A percentile compares a stretch with the other conserved stretches of the same genome.
These are phyloP conservation scores for Archaeoteleia sp. DNA, from an alignment of 2,888 invertebrate genomes.

Conservation along the genomic window DNA sequence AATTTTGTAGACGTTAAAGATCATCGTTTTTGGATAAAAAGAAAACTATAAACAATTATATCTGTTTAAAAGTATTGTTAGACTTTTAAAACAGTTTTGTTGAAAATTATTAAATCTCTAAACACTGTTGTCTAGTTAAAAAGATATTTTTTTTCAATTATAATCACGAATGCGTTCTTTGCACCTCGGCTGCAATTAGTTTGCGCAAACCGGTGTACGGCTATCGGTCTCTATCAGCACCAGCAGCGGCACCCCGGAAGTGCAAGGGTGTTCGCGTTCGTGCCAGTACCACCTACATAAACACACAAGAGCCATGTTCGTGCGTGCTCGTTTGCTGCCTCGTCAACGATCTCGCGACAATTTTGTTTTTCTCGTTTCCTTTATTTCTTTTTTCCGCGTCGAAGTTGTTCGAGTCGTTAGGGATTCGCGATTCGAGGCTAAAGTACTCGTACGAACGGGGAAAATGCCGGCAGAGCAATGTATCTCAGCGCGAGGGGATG, in stretches of 20 bases:
- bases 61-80: too few species aligned
- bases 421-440: slow-evolving; percentile 30
- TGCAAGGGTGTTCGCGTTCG: slow-evolving; percentile 11
- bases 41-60: too few species aligned
- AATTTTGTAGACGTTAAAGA: too few species aligned
- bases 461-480: slow-evolving; percentile 7
- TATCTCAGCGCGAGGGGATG: slow-evolving; percentile 23
- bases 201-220: slow-evolving; percentile 7
- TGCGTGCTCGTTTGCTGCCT: slow-evolving; percentile 42
- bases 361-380: slow-evolving; percentile 31
- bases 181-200: slow-evolving; percentile 1
- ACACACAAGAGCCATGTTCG: slow-evolving; percentile 26
- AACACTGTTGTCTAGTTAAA: too few species aligned
- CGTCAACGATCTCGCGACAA: slow-evolving; percentile 46
- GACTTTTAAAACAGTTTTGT: too few species aligned
- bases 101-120: too few species aligned
- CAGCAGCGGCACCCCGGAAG: slow-evolving; percentile 19
- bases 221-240: too few species aligned
- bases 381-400: slow-evolving; percentile 28
- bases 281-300: slow-evolving; percentile 36
- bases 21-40: too few species aligned
- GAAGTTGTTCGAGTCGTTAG: slow-evolving; percentile 42
- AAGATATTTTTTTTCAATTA: too few species aligned
- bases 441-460: slow-evolving; percentile 1
- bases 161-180: too few species aligned